Conservation (phyloP, 2,888 invertebrate genomes). For the Ophioninae sp. region DNA sequence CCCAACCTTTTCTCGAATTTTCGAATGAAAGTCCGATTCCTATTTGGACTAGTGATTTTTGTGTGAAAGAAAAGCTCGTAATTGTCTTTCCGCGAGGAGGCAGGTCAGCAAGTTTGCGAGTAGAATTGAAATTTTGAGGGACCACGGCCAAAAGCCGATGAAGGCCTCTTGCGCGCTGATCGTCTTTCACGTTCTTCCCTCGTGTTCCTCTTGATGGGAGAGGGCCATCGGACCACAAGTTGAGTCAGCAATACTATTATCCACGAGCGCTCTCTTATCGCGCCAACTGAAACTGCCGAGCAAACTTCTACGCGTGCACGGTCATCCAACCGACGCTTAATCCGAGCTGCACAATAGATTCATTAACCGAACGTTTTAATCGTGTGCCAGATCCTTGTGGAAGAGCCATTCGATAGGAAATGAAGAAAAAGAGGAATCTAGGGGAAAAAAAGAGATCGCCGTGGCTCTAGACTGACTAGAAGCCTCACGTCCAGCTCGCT, state of each 20-base stretch:
- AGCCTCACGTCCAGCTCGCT: neutral
- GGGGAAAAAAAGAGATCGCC: neutral
- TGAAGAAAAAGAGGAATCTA: neutral
- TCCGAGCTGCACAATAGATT: constrained; percentile 61
- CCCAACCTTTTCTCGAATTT: neutral
- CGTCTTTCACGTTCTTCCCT: constrained; percentile 18
- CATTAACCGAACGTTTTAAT: constrained; percentile 62
- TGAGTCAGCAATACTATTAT: constrained; percentile 74
- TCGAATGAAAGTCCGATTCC: neutral
- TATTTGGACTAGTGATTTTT: neutral
- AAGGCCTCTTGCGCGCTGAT: constrained; percentile 34
- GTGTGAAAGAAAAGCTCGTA: neutral
- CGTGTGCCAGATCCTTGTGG: constrained; percentile 43
- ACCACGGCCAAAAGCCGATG: constrained; percentile 49
- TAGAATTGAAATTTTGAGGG: constrained; percentile 67
- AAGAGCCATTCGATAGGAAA: neutral
- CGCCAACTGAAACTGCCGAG: constrained; percentile 62
- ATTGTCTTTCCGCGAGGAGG: neutral
- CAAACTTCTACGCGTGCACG: constrained; percentile 48
- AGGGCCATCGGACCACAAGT: constrained; percentile 59
- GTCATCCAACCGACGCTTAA: constrained; percentile 55
- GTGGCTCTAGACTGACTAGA: neutral
- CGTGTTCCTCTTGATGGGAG: constrained; percentile 16
- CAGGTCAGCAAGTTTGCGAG: constrained; percentile 66
- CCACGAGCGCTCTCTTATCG: constrained; percentile 67